A percentile compares a stretch with the other conserved stretches of the same genome.
phyloP scores from a whole-genome alignment of 2,797 vertebrate genomes.

The Choloepus didactylus region DNA sequence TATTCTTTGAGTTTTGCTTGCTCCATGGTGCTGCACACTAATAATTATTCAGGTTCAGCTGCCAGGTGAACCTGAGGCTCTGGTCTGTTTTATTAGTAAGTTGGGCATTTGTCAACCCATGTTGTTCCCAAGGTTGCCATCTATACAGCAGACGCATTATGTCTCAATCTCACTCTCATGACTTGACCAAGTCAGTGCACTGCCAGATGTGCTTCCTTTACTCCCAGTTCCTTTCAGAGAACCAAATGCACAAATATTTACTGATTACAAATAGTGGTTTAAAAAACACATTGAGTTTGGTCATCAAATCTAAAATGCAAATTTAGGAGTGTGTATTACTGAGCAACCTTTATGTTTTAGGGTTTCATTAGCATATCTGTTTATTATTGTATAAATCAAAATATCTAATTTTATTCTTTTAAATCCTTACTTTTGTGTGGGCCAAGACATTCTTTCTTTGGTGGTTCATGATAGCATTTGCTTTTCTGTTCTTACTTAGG shows the following conservation, averaged over 20 bases:
- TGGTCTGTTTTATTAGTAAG: background rate
- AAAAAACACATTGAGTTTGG: background rate
- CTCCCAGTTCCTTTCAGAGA: background rate
- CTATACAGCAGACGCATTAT: no score
- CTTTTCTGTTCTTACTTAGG: conserved; percentile 88
- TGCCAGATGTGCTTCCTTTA: background rate
- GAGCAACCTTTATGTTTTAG: background rate
- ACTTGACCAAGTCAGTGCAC: background rate
- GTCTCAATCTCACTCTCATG: background rate
- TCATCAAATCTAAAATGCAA: background rate
- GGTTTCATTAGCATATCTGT: background rate
- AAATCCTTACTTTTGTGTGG: conserved; percentile 65
- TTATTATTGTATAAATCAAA: conserved; percentile 48
- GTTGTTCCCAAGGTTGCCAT: no score
- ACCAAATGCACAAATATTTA: conserved; percentile 23
- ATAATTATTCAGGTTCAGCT: background rate
- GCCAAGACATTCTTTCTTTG: conserved; percentile 72
- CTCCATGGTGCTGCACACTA: background rate
- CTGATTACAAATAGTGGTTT: background rate
- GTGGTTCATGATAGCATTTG: background rate
- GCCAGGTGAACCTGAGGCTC: background rate
- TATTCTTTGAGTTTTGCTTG: background rate
- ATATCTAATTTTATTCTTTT: conserved; percentile 71
- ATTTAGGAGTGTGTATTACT: background rate
- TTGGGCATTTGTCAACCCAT: background rate